phyloP scores from a whole-genome alignment of 2,888 invertebrate species.

The Oligia strigilis region DNA sequence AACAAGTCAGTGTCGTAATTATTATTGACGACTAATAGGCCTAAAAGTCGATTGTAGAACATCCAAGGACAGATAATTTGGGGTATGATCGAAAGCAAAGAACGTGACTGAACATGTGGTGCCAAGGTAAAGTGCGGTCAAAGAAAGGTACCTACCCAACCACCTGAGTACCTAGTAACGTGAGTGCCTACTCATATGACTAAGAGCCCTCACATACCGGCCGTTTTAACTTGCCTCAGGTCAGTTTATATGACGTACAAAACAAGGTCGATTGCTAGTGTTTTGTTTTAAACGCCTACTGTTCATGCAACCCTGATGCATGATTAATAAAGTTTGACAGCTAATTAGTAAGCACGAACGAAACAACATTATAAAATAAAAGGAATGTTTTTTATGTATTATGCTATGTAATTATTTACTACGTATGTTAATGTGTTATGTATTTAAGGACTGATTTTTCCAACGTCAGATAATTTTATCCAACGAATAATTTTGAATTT shows the following conservation, averaged over 20 bases:
- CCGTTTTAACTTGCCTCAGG: conserved; percentile 10
- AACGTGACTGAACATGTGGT: conserved; percentile 34
- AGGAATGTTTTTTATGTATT: not conserved
- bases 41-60: conserved; percentile 29
- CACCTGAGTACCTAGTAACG: too few relatives aligned
- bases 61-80: conserved; percentile 43
- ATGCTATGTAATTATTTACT: not conserved
- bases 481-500: too few relatives aligned
- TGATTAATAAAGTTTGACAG: conserved; percentile 22
- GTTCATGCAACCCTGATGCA: conserved; percentile 13
- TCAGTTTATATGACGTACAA: conserved; percentile 15
- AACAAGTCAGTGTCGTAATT: not conserved
- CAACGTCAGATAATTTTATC: too few relatives aligned
- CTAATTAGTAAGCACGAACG: not conserved
- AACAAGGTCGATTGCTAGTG: conserved; percentile 8
- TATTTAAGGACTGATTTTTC: not conserved
- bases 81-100: conserved; percentile 19
- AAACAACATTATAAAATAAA: conserved; percentile 4
- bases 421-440: not conserved
- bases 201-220: conserved; percentile 21
- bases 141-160: conserved; percentile 40
- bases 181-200: conserved; percentile 5
- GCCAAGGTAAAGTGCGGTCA: conserved; percentile 45
- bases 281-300: conserved; percentile 10
- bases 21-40: not conserved